phyloP scores from a whole-genome alignment of 2,113 vertebrate species.

The Crotalus helleri region DNA sequence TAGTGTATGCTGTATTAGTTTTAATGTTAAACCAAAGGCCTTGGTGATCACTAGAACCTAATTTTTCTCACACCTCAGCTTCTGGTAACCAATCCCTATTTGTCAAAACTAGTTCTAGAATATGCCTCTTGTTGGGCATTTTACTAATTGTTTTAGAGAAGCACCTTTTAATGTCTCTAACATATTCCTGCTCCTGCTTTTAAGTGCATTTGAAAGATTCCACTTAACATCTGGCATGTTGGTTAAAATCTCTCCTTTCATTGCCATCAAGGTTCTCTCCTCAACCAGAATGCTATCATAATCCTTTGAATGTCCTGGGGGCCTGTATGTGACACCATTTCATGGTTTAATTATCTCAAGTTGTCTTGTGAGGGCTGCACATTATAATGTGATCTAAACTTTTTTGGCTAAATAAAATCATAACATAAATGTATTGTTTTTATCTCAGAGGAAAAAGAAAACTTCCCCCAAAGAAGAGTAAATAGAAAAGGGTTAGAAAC shows the following conservation, averaged over 20 bases:
- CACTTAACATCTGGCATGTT: background rate
- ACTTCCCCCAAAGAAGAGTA: background rate
- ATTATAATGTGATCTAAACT: background rate
- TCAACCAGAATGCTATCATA: background rate
- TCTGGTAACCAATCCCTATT: background rate
- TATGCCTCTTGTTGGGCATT: background rate
- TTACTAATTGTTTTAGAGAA: background rate
- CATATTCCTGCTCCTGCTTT: background rate
- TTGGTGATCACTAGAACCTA: background rate
- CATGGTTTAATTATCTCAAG: background rate
- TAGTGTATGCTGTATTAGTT: background rate
- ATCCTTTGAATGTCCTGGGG: background rate
- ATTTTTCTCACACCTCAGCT: background rate
- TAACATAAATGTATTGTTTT: background rate
- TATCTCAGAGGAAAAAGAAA: background rate
- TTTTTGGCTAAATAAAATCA: background rate
- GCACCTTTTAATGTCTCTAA: background rate
- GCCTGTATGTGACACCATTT: background rate
- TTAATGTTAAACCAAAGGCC: background rate
- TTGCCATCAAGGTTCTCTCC: background rate
- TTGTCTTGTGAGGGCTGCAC: background rate
- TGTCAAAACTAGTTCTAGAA: background rate
- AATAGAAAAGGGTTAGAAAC: background rate
- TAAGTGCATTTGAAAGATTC: background rate
- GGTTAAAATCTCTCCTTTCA: background rate